These are phyloP conservation scores for Pitangus sulphuratus DNA, from an alignment of 2,797 vertebrate species.

Conservation along the genomic window DNA sequence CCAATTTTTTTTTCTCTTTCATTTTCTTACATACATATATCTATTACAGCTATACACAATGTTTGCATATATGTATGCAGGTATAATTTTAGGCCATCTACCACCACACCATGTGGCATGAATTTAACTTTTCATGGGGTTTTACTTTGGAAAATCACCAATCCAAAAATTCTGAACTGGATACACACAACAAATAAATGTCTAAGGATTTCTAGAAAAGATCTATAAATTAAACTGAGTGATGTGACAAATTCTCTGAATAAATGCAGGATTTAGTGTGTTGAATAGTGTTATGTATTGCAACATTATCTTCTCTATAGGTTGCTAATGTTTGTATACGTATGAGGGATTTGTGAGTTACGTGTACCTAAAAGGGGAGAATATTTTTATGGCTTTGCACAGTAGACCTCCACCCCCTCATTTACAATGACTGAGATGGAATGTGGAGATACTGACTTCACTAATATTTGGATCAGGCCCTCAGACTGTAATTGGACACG, in stretches of 20 bases:
- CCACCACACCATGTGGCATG: background rate
- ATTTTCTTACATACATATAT: background rate
- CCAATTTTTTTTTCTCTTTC: background rate
- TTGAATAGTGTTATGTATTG: background rate
- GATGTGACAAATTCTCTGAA: background rate
- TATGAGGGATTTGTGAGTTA: background rate
- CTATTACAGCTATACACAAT: background rate
- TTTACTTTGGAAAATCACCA: background rate
- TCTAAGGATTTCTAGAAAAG: background rate
- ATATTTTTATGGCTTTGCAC: background rate
- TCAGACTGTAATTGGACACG: background rate
- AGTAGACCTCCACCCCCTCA: conserved; percentile 1
- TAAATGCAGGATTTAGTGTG: background rate
- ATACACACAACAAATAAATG: background rate
- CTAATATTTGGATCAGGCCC: conserved; percentile 7
- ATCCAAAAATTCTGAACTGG: background rate
- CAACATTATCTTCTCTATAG: background rate
- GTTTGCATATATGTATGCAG: background rate
- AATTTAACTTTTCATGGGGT: background rate
- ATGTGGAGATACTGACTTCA: conserved; percentile 31
- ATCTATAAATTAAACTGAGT: background rate
- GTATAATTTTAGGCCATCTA: background rate
- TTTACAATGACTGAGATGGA: conserved; percentile 21
- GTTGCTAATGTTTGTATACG: background rate
- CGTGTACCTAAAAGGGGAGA: background rate